Evolutionary conservation across 2,888 invertebrate genomes (phyloP), one percentile per base, ranked within the genome.

Genomic region (Congeria kusceri): DNA sequence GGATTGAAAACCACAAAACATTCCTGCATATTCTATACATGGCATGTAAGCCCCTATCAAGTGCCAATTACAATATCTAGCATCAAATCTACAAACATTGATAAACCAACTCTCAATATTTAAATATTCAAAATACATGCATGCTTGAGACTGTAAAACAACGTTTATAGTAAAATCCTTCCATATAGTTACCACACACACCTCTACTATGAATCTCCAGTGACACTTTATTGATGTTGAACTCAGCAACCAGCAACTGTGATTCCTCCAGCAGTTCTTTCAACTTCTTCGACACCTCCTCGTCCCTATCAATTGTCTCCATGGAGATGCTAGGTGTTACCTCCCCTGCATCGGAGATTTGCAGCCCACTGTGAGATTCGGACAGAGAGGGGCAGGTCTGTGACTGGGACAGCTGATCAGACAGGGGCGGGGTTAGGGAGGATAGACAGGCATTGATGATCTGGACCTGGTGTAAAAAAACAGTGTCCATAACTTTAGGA

Each of bases 151-250:
- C 27, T 9, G 11, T 11, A 5, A 5, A 25, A 18, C 15, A 39
- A 39, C 15, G 39, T 39, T 39, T 39, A 11, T 15, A 39, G 3
- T 39, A 11, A 3, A 39, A 15, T 39, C 39, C 9, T 39, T 39
- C 39, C n/a, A 7, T 7, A 7, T 39, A 15, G 3, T 39, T 3
- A 1, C 3, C 25, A 53, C n/a, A 27, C 64, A 49, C 5, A 93
- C 94, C 94, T 91, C 92, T 87, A 77, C 93, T 94, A 73, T 94
- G 93, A 3, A 96, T 95, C 94, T 97, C 97, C 2, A 97, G 93
- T 0, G 97, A 96, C 95, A 98, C 95, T 63, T 93, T 92, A 90
- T 97, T 97, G 77, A 98, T 96, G 1, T 96, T 96, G 92, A 98
- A 98, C 93, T 98, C 97, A 87, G 97, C 94, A 94, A 97, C 95